Percentiles rank a stretch among this genome's conserved stretches.
Evolutionary conservation across 1,140 invertebrate species (phyloP).

Genomic region (Leucophenga varia): DNA sequence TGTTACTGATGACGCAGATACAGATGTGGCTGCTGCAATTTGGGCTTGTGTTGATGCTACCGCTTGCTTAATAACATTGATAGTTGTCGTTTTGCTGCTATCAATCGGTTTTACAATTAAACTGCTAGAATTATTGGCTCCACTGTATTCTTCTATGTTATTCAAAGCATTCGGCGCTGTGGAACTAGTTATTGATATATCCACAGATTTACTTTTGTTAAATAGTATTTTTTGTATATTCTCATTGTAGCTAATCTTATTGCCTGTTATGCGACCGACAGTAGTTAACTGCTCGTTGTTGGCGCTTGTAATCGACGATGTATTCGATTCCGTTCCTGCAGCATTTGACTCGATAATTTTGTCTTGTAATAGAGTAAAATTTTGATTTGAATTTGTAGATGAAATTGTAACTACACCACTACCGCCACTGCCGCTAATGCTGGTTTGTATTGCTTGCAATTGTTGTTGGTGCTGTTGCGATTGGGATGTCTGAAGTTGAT

Average conservation of each 20-base stretch:
- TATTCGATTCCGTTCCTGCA: not conserved
- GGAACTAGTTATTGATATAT: slow-evolving; percentile 27
- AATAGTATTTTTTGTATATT: slow-evolving; percentile 37
- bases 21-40: not conserved
- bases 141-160: too few species aligned
- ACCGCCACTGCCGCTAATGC: slow-evolving; percentile 60
- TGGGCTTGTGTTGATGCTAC: not conserved
- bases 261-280: not conserved
- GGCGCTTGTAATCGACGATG: not conserved
- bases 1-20: not conserved
- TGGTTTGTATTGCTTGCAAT: slow-evolving; percentile 25
- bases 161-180: not conserved
- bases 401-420: slow-evolving; percentile 49
- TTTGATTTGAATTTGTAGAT: slow-evolving; percentile 56
- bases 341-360: slow-evolving; percentile 5
- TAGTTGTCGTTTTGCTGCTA: slow-evolving; percentile 22
- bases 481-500: slow-evolving; percentile 47
- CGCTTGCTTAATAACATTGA: slow-evolving; percentile 39
- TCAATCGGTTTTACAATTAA: slow-evolving; percentile 39
- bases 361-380: slow-evolving; percentile 31
- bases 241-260: slow-evolving; percentile 25
- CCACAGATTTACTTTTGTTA: slow-evolving; percentile 32
- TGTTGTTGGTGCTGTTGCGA: slow-evolving; percentile 55
- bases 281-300: slow-evolving; percentile 5
- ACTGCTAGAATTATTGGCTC: slow-evolving; percentile 21